Evolutionary conservation across 2,797 vertebrate species (phyloP).

Genomic region (Melanotaenia maccullochi): DNA sequence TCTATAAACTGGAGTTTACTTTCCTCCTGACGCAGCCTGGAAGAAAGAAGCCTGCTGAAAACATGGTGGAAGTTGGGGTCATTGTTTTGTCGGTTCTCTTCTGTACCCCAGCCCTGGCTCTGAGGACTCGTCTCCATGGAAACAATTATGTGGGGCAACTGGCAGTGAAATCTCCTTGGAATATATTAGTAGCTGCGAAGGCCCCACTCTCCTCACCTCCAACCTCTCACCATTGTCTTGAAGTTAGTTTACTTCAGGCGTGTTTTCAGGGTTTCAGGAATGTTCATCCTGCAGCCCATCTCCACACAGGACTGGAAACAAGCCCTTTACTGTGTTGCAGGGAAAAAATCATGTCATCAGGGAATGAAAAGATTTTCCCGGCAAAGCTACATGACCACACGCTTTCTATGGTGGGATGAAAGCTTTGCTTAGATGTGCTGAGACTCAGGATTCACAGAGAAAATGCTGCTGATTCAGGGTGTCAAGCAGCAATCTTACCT

Average conservation of each 20-base stretch:
- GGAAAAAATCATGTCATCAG: neutral
- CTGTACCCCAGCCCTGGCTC: slow-evolving; percentile 64
- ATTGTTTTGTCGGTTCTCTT: slow-evolving; percentile 75
- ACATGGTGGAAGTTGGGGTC: slow-evolving; percentile 62
- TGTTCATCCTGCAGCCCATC: slow-evolving; percentile 44
- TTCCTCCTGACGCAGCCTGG: slow-evolving; percentile 60
- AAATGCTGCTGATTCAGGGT: slow-evolving; percentile 43
- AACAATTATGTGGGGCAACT: slow-evolving; percentile 78
- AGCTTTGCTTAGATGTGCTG: too few species aligned
- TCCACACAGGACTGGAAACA: slow-evolving; percentile 26
- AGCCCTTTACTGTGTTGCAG: neutral
- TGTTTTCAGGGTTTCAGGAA: slow-evolving; percentile 67
- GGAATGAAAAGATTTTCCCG: slow-evolving; percentile 24
- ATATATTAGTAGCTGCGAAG: slow-evolving; percentile 74
- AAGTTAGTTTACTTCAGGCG: slow-evolving; percentile 52
- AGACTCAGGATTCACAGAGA: too few species aligned
- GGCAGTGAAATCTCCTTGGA: slow-evolving; percentile 68
- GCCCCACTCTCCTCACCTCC: slow-evolving; percentile 65
- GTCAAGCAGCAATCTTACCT: slow-evolving; percentile 6
- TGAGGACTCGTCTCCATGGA: slow-evolving; percentile 74
- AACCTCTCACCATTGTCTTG: slow-evolving; percentile 63
- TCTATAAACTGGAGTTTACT: slow-evolving; percentile 51
- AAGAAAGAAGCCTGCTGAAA: slow-evolving; percentile 45
- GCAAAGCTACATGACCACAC: too few species aligned
- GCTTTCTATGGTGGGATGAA: too few species aligned